Conservation (phyloP, 2,888 invertebrate species). For the Tenodera sinensis region DNA sequence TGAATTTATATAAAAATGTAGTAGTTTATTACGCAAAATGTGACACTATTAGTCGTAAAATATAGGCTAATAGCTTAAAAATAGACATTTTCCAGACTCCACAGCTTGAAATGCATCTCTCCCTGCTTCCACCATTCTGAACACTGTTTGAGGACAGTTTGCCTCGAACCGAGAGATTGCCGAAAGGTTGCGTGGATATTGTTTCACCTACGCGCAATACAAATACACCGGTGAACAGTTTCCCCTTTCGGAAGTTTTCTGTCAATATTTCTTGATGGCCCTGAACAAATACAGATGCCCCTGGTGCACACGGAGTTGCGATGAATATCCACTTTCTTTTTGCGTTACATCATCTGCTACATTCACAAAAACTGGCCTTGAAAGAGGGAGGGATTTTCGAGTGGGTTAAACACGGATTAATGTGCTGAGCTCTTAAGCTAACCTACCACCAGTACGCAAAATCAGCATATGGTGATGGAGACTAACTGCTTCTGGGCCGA, state of each 20-base stretch:
- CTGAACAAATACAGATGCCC: neutral
- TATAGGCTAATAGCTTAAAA: too few species aligned
- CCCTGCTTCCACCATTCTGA: neutral
- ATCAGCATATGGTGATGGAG: neutral
- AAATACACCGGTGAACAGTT: neutral
- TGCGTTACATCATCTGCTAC: conserved; percentile 13
- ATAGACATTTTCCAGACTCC: too few species aligned
- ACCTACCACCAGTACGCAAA: neutral
- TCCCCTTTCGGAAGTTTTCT: neutral
- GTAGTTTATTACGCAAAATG: too few species aligned
- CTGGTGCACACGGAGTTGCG: neutral
- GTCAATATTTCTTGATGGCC: neutral
- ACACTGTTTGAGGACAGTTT: neutral
- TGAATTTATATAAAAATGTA: too few species aligned
- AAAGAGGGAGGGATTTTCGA: neutral
- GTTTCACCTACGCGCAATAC: neutral
- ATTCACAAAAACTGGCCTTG: neutral
- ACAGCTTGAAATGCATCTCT: too few species aligned
- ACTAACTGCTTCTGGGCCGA: neutral
- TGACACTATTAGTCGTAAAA: too few species aligned
- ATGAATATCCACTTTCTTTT: neutral
- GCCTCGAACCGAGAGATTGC: neutral
- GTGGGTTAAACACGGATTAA: neutral
- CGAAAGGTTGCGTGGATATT: neutral
- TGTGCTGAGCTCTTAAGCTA: neutral